phyloP scores from a whole-genome alignment of 2,888 invertebrate species.

The Theodoxus fluviatilis region DNA sequence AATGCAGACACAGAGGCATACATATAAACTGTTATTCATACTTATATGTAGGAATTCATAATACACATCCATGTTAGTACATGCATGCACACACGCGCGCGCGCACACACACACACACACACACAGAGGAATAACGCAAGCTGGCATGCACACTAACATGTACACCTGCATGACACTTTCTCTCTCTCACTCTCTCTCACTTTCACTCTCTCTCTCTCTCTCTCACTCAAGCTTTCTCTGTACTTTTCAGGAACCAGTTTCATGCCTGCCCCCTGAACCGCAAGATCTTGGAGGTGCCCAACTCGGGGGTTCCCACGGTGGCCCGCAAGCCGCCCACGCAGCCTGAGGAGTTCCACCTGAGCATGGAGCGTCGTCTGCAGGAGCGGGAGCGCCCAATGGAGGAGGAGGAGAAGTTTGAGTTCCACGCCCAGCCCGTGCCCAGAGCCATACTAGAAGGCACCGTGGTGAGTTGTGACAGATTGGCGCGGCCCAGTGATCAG shows the following conservation, averaged over 20 bases:
- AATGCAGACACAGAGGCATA: no score
- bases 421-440: conserved; percentile 78
- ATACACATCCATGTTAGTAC: no score
- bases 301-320: conserved; percentile 66
- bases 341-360: conserved; percentile 70
- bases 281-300: conserved; percentile 70
- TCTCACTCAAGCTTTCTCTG: not conserved
- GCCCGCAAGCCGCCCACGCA: conserved; percentile 70
- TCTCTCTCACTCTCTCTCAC: no score
- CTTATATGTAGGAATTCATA: no score
- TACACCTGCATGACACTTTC: no score
- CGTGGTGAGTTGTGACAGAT: conserved; percentile 51
- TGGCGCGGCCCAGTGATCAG: no score
- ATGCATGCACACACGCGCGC: no score
- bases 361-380: conserved; percentile 34
- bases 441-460: conserved; percentile 54
- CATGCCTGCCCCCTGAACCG: conserved; percentile 75
- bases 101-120: no score
- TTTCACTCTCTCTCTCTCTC: not conserved
- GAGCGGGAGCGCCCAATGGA: conserved; percentile 36
- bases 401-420: conserved; percentile 71
- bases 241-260: conserved; percentile 69
- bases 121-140: no score
- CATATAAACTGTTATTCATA: no score
- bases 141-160: no score